phyloP scores from a whole-genome alignment of 2,113 vertebrate genomes.

The Cercocebus atys region DNA sequence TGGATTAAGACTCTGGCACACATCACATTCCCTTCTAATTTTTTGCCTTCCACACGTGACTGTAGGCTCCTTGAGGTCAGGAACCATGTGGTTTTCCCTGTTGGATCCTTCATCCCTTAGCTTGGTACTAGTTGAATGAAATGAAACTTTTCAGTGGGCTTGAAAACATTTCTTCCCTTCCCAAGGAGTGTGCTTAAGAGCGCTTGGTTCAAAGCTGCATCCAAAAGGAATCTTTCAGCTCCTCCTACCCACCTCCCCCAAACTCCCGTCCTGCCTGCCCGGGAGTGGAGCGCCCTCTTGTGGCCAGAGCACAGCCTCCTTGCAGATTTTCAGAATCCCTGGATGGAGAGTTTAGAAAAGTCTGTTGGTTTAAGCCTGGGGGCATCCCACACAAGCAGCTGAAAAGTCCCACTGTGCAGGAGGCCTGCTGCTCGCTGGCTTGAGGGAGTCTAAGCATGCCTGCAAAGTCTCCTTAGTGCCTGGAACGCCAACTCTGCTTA shows the following conservation, averaged over 20 bases:
- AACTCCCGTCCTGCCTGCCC: background rate
- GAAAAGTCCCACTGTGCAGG: background rate
- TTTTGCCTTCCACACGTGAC: background rate
- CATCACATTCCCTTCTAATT: no score
- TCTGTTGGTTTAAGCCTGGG: background rate
- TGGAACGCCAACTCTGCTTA: background rate
- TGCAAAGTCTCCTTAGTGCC: rapidly evolving
- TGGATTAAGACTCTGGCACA: background rate
- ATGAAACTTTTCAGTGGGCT: background rate
- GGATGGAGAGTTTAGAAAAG: background rate
- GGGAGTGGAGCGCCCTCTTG: constrained; percentile 37
- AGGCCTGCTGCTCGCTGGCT: background rate
- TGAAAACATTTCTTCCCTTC: background rate
- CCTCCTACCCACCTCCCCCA: background rate
- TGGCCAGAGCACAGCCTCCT: background rate
- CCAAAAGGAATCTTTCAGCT: background rate
- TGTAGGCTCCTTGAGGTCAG: background rate
- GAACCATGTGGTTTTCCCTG: background rate
- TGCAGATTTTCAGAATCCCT: background rate
- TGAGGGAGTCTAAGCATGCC: background rate
- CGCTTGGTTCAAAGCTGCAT: background rate
- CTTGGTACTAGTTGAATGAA: background rate
- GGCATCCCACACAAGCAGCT: background rate
- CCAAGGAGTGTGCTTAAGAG: background rate
- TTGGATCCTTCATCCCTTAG: background rate